Percentiles rank a stretch among this genome's conserved stretches.
phyloP scores from a whole-genome alignment of 2,797 vertebrate genomes.

The Sciaenops ocellatus region DNA sequence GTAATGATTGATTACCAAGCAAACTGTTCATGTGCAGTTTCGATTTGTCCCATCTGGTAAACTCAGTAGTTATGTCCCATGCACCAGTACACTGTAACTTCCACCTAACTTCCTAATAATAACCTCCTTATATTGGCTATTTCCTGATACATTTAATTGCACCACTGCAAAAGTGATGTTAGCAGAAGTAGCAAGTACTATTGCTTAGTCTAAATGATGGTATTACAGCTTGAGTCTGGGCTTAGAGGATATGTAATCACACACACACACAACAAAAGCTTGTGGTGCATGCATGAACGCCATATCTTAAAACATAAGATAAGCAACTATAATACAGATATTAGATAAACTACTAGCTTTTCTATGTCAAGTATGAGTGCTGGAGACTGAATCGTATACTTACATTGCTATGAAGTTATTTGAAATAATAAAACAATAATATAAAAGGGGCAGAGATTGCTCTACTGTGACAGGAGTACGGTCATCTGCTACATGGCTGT shows the following conservation, averaged over 20 bases:
- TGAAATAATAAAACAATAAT: not conserved
- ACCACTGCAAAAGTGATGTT: slow-evolving; percentile 7
- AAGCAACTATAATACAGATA: not conserved
- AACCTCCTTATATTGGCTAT: not conserved
- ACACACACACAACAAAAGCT: not conserved
- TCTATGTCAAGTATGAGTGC: not conserved
- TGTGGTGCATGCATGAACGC: not conserved
- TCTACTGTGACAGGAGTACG: not conserved
- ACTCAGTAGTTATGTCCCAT: slow-evolving; percentile 31
- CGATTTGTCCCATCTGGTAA: slow-evolving; percentile 57
- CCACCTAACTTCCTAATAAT: not conserved
- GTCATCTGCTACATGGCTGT: not conserved
- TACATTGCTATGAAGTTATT: not conserved
- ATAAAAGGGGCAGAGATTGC: not conserved
- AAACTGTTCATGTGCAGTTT: slow-evolving; percentile 65
- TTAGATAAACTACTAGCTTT: not conserved
- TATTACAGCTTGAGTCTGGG: not conserved
- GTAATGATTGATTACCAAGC: slow-evolving; percentile 67
- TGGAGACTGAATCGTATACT: not conserved
- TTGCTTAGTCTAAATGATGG: not conserved
- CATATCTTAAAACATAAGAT: not conserved
- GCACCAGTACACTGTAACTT: slow-evolving; percentile 8
- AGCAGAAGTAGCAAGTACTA: not conserved
- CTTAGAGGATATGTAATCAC: not conserved
- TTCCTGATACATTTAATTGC: slow-evolving; percentile 15